A percentile compares a stretch with the other conserved stretches of the same genome.
Evolutionary conservation across 2,113 vertebrate genomes (phyloP).

Genomic region (Malurus cyaneus): DNA sequence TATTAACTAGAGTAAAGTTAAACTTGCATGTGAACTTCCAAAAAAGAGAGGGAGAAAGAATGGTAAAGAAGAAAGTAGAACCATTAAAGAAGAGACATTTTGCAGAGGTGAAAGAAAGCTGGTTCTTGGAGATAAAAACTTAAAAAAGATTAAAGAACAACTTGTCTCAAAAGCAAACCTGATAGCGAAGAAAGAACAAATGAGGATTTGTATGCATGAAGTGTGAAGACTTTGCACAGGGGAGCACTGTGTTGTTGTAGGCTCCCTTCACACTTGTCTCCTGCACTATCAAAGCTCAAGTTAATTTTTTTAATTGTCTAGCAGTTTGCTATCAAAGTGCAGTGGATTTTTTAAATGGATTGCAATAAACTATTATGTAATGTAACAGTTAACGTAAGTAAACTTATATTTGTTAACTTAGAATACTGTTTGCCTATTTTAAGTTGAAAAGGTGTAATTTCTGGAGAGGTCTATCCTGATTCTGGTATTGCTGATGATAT

Average conservation of each 20-base stretch:
- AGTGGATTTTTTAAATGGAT: background rate
- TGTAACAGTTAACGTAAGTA: no score
- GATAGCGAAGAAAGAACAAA: background rate
- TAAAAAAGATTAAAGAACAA: conserved; percentile 35
- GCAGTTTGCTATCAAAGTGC: background rate
- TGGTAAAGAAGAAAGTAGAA: background rate
- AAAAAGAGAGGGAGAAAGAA: background rate
- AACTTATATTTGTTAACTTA: background rate
- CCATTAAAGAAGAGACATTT: conserved; percentile 11
- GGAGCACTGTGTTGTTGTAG: background rate
- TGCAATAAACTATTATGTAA: background rate
- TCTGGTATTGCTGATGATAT: background rate
- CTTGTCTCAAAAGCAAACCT: conserved; percentile 1
- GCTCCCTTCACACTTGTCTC: background rate
- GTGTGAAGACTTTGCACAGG: background rate
- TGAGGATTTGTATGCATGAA: fast-evolving
- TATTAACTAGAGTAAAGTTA: conserved; percentile 4
- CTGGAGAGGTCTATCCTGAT: background rate
- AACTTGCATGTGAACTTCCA: background rate
- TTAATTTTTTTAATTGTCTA: background rate
- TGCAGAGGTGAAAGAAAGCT: conserved; percentile 56
- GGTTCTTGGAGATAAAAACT: conserved; percentile 61
- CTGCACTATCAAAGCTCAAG: background rate
- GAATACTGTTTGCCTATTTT: background rate
- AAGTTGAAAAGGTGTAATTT: background rate